These are phyloP conservation scores for Rhinatrema bivittatum DNA, from an alignment of 2,797 vertebrate species.

Conservation along the genomic window DNA sequence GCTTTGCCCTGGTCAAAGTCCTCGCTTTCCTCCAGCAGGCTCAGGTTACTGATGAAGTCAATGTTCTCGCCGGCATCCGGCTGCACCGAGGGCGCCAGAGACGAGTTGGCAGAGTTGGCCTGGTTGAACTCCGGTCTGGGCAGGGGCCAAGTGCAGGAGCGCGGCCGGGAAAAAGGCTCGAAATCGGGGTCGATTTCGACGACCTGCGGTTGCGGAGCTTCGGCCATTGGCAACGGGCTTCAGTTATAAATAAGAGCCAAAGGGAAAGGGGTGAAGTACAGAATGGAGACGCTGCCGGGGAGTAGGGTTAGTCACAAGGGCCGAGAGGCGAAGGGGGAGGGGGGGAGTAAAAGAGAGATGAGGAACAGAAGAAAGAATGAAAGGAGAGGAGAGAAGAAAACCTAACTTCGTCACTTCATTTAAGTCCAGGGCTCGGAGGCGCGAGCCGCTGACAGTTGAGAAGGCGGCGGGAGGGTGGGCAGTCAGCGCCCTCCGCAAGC, in stretches of 20 bases:
- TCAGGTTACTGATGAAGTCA: conserved; percentile 79
- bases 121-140: conserved; percentile 88
- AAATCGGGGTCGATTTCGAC: conserved; percentile 96
- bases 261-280: background rate
- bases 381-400: conserved; percentile 23
- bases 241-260: background rate
- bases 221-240: conserved; percentile 56
- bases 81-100: conserved; percentile 77
- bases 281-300: background rate
- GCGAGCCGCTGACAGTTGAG: background rate
- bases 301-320: background rate
- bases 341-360: background rate
- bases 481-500: background rate
- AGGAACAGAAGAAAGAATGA: conserved; percentile 9
- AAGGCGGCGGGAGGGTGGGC: background rate
- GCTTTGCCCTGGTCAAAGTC: conserved; percentile 68
- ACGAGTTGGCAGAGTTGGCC: conserved; percentile 80
- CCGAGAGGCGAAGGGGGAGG: background rate
- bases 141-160: conserved; percentile 94
- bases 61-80: conserved; percentile 53
- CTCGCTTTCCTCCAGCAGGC: conserved; percentile 80
- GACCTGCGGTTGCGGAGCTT: conserved; percentile 75
- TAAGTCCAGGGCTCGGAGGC: too few species aligned
- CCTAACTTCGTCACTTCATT: conserved; percentile 33
- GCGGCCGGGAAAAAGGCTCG: conserved; percentile 85